Conservation (phyloP, 2,888 invertebrate species). For the Abrostola tripartita region DNA sequence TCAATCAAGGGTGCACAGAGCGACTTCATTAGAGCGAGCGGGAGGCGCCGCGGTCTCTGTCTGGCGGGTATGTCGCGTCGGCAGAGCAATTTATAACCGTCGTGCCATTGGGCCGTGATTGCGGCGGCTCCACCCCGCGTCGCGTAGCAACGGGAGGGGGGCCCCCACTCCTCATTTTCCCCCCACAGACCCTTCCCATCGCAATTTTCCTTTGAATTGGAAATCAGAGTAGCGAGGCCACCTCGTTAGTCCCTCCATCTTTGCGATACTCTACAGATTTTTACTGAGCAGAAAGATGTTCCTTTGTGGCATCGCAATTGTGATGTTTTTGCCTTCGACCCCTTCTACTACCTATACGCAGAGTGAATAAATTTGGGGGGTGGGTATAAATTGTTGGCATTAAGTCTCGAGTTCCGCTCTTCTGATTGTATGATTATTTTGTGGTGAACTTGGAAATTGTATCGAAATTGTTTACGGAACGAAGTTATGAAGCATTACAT, state of each 20-base stretch:
- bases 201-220: slow-evolving; percentile 89
- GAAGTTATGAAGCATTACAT: background rate
- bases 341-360: slow-evolving; percentile 55
- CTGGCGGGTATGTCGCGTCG: slow-evolving; percentile 81
- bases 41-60: slow-evolving; percentile 71
- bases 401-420: slow-evolving; percentile 38
- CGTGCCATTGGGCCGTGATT: slow-evolving; percentile 89
- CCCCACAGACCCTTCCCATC: slow-evolving; percentile 74
- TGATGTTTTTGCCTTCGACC: slow-evolving; percentile 70
- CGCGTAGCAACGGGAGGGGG: slow-evolving; percentile 88
- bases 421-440: slow-evolving; percentile 48
- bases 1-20: slow-evolving; percentile 85
- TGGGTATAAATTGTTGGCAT: slow-evolving; percentile 53
- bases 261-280: slow-evolving; percentile 86
- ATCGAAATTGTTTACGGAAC: slow-evolving; percentile 15
- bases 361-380: slow-evolving; percentile 56
- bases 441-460: slow-evolving; percentile 9
- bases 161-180: slow-evolving; percentile 65
- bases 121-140: slow-evolving; percentile 90
- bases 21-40: slow-evolving; percentile 86
- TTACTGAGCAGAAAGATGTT: slow-evolving; percentile 82
- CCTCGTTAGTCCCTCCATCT: slow-evolving; percentile 86
- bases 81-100: slow-evolving; percentile 89
- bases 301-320: slow-evolving; percentile 72
- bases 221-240: slow-evolving; percentile 86